Conservation (phyloP, 30 jellyfish, hydroid and myxozoan genomes). For the Haliclystus octoradiatus region DNA sequence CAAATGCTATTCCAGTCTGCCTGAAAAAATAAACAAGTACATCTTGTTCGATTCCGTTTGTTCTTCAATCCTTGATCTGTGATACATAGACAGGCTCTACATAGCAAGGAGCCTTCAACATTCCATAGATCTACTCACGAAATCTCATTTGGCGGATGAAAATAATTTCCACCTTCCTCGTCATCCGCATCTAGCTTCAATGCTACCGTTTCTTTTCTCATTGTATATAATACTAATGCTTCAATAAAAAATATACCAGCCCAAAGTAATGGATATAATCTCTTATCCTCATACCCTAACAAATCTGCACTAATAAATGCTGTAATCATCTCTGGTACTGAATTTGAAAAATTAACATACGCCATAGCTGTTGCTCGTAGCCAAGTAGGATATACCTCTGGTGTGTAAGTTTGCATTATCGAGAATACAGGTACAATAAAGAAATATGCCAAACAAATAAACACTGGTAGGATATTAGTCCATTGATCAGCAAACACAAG, state of each 20-base stretch:
- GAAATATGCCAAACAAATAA: slow-evolving; percentile 19
- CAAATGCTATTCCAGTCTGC: no score
- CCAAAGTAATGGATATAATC: slow-evolving; percentile 57
- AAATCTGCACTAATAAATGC: slow-evolving; percentile 41
- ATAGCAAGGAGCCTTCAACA: no score
- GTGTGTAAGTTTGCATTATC: slow-evolving; percentile 27
- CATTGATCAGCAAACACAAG: slow-evolving; percentile 7
- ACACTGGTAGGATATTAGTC: slow-evolving; percentile 25
- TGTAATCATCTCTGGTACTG: slow-evolving; percentile 45
- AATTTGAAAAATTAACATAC: slow-evolving; percentile 6
- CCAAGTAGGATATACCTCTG: slow-evolving; percentile 47
- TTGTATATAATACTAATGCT: slow-evolving; percentile 14
- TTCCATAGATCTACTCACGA: no score
- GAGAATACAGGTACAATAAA: slow-evolving; percentile 50
- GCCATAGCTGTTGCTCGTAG: slow-evolving; percentile 46
- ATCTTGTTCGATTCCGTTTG: no score
- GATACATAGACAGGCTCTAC: no score
- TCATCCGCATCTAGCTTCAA: slow-evolving; percentile 3
- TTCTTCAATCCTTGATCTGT: no score
- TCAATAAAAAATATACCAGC: slow-evolving; percentile 24
- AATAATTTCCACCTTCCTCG: no score
- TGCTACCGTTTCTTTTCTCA: slow-evolving; percentile 24
- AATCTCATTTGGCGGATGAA: no score
- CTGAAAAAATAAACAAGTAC: no score
- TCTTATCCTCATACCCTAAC: slow-evolving; percentile 9